Evolutionary conservation across 1,140 invertebrate species (phyloP).

Genomic region (Tyrophagus putrescentiae): DNA sequence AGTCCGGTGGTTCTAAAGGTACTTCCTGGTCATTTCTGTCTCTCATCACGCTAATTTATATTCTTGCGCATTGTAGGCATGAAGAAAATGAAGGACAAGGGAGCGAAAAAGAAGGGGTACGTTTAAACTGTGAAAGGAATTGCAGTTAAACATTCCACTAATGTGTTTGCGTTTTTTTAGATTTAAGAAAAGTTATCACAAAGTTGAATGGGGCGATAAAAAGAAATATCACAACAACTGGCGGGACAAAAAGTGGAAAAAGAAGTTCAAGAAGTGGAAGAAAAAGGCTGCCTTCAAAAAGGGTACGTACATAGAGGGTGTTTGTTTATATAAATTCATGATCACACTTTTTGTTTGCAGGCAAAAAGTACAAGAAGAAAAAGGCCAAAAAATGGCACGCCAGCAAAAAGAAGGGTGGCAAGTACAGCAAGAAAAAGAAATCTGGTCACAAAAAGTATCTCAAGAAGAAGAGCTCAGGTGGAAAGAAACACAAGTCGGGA

Average conservation of each 20-base stretch:
- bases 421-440: constrained; percentile 13
- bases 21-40: no score
- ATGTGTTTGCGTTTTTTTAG: no score
- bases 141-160: no score
- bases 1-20: constrained; percentile 16
- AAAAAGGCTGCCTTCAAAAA: constrained; percentile 15
- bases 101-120: constrained; percentile 20
- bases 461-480: constrained; percentile 14
- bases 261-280: constrained; percentile 22
- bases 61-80: background rate
- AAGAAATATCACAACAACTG: constrained; percentile 21
- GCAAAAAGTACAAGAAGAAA: constrained; percentile 19
- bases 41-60: background rate
- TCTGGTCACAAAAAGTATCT: constrained; percentile 4
- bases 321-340: no score
- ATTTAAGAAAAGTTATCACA: constrained; percentile 20
- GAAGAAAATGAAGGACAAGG: constrained; percentile 7
- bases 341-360: no score
- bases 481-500: constrained; percentile 6
- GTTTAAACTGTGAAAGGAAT: no score
- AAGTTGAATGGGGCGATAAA: constrained; percentile 20
- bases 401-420: constrained; percentile 17
- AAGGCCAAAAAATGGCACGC: constrained; percentile 18
- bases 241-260: constrained; percentile 20
- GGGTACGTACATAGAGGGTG: no score